phyloP scores from a whole-genome alignment of 2,113 vertebrate species.

The Cyprinus carpio region DNA sequence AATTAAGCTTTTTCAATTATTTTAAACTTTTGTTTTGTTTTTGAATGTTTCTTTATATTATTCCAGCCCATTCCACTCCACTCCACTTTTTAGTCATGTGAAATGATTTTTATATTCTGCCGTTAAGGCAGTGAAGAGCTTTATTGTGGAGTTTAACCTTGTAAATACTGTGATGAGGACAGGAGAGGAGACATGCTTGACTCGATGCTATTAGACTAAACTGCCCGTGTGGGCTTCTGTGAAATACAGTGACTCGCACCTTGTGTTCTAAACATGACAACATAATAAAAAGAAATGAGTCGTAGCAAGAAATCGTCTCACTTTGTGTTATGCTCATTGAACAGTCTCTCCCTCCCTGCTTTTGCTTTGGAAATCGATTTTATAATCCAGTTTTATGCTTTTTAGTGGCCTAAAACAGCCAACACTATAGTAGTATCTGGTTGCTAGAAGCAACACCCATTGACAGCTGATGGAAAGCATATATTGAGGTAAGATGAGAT shows the following conservation, averaged over 20 bases:
- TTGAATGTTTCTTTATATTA: conserved; percentile 41
- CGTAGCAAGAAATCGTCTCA: not conserved
- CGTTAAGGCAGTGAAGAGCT: conserved; percentile 51
- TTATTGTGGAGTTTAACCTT: conserved; percentile 50
- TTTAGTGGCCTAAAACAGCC: not conserved
- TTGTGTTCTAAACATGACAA: conserved; percentile 48
- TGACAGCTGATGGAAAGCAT: not conserved
- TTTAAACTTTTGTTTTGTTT: conserved; percentile 40
- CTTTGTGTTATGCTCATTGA: not conserved
- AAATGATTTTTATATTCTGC: conserved; percentile 54
- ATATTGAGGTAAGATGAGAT: not conserved
- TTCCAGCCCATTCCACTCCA: conserved; percentile 11
- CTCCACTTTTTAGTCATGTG: conserved; percentile 44
- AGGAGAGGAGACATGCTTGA: conserved; percentile 23
- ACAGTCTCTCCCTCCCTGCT: not conserved
- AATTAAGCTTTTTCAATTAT: conserved; percentile 44
- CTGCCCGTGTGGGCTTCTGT: conserved; percentile 44
- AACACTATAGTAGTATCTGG: not conserved
- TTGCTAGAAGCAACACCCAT: not conserved
- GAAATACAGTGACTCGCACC: conserved; percentile 44
- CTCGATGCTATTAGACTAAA: conserved; percentile 35
- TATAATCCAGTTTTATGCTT: not conserved
- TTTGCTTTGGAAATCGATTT: not conserved
- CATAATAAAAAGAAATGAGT: conserved; percentile 52
- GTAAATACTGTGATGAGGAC: conserved; percentile 53